A percentile compares a stretch with the other conserved stretches of the same genome.
Evolutionary conservation across 2,113 vertebrate species (phyloP).

Genomic region (Caranx ignobilis): DNA sequence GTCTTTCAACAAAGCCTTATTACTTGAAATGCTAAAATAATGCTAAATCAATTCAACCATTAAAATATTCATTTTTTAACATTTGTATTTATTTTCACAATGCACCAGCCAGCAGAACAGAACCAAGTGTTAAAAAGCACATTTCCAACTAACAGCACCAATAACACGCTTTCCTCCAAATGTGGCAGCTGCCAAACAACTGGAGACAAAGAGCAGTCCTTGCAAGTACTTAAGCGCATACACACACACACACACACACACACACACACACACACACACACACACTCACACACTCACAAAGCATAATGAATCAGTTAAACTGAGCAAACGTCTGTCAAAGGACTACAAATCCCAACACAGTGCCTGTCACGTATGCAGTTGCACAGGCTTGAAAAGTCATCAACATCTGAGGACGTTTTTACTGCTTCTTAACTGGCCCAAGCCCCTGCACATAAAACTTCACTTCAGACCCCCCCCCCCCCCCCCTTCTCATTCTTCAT

Average conservation of each 20-base stretch:
- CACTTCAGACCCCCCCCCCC: constrained; percentile 60
- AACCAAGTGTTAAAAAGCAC: neutral
- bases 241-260: neutral
- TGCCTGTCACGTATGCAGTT: constrained; percentile 67
- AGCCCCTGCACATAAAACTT: constrained; percentile 79
- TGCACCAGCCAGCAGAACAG: neutral
- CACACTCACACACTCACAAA: constrained; percentile 1
- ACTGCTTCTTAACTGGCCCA: constrained; percentile 76
- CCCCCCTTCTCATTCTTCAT: constrained; percentile 9
- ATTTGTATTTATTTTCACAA: neutral
- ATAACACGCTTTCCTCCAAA: constrained; percentile 21
- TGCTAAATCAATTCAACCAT: neutral
- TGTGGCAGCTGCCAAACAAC: constrained; percentile 3
- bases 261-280: neutral
- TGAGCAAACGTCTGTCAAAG: constrained; percentile 56
- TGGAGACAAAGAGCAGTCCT: constrained; percentile 45
- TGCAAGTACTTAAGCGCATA: neutral
- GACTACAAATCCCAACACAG: constrained; percentile 65
- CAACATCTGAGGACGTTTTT: constrained; percentile 80
- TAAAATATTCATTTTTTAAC: neutral
- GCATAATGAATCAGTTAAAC: constrained; percentile 55
- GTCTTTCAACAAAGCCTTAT: neutral
- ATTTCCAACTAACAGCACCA: neutral
- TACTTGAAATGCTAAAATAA: neutral
- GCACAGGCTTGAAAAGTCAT: constrained; percentile 81